Evolutionary conservation across 2,113 vertebrate genomes (phyloP).

Genomic region (Prinia subflava): DNA sequence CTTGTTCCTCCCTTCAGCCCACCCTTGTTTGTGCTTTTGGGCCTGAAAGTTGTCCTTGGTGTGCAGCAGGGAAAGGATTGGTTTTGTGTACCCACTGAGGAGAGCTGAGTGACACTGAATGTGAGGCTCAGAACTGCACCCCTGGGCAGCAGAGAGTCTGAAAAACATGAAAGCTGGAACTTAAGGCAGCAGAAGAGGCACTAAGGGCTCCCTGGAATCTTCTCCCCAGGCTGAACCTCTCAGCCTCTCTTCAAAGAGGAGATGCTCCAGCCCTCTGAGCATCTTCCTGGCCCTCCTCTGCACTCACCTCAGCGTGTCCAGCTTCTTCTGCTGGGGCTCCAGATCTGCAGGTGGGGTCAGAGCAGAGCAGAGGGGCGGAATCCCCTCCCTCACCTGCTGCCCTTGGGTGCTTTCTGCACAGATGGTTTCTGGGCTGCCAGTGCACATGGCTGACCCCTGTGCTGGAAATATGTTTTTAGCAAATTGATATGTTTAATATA

Average conservation of each 20-base stretch:
- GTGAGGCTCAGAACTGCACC: neutral
- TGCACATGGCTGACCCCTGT: no score
- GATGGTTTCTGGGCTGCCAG: no score
- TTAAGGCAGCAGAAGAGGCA: neutral
- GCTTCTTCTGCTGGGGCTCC: fast-evolving
- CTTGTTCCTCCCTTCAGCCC: no score
- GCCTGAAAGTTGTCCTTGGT: no score
- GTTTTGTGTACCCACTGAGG: no score
- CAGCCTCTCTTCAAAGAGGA: neutral
- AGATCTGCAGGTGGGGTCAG: neutral
- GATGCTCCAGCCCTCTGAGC: neutral
- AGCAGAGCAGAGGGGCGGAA: neutral
- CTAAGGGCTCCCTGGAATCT: neutral
- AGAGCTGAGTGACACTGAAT: neutral
- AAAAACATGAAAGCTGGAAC: neutral
- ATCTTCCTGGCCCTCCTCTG: neutral
- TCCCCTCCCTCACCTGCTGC: neutral
- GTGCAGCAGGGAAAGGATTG: no score
- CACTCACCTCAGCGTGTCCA: neutral
- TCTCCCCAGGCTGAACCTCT: neutral
- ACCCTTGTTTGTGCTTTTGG: no score
- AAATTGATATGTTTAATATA: fast-evolving
- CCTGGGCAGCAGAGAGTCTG: neutral
- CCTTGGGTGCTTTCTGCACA: neutral
- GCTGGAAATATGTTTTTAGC: neutral